These are phyloP conservation scores for Conchocele bisecta DNA, from an alignment of 2,888 invertebrate species.

Conservation along the genomic window DNA sequence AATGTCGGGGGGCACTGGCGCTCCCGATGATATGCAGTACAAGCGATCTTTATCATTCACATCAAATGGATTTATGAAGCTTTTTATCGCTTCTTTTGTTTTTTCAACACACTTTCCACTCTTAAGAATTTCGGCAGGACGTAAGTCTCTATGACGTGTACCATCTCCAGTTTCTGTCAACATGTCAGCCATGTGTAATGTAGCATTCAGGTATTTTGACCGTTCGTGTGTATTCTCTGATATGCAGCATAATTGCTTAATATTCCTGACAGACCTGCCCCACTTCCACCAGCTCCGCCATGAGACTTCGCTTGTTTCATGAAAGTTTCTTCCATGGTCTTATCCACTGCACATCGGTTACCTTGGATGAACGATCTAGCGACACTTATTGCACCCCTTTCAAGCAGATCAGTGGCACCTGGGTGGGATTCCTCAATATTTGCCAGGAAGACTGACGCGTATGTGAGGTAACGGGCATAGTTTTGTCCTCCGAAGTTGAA, in stretches of 20 bases:
- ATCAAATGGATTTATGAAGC: slow-evolving; percentile 51
- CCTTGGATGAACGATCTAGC: slow-evolving; percentile 60
- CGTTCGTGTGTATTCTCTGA: slow-evolving; percentile 39
- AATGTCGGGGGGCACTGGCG: slow-evolving; percentile 11
- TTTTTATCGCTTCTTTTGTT: slow-evolving; percentile 35
- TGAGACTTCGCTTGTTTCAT: slow-evolving; percentile 36
- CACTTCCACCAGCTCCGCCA: slow-evolving; percentile 40
- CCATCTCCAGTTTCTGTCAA: slow-evolving; percentile 4
- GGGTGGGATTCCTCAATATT: slow-evolving; percentile 57
- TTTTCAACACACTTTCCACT: slow-evolving; percentile 39
- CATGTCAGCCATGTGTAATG: slow-evolving; percentile 48
- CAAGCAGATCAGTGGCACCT: slow-evolving; percentile 35
- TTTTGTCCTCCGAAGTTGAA: slow-evolving; percentile 58
- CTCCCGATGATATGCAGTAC: slow-evolving; percentile 40
- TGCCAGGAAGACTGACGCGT: slow-evolving; percentile 40
- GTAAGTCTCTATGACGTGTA: slow-evolving; percentile 37
- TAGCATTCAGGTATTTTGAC: slow-evolving; percentile 27
- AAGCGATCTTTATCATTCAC: slow-evolving; percentile 32
- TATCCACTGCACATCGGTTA: slow-evolving; percentile 53
- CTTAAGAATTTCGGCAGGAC: slow-evolving; percentile 45
- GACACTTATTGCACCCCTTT: slow-evolving; percentile 56
- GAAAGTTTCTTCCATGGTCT: slow-evolving; percentile 56
- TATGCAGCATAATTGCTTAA: slow-evolving; percentile 45
- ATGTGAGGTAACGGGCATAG: slow-evolving; percentile 53
- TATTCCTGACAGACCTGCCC: slow-evolving; percentile 44